Evolutionary conservation across 2,888 invertebrate genomes (phyloP), one percentile per base, ranked within the genome.

Genomic region (Drosophila putrida): DNA sequence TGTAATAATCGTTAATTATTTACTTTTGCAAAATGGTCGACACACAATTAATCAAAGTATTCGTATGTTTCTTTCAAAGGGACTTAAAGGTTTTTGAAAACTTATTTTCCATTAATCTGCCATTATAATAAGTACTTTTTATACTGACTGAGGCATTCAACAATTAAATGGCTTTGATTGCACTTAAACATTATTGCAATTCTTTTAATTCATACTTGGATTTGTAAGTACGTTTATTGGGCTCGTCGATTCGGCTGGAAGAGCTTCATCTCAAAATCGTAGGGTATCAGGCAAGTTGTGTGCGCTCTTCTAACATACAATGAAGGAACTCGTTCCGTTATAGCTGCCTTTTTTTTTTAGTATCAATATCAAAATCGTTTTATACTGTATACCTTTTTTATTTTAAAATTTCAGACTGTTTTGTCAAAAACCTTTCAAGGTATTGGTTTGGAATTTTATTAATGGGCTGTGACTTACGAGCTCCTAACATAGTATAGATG

Each of bases 61-160:
- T 47, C 36, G 57, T 36, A 28, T 62, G 44, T 15, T 44, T 8
- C 41, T 33, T 53, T 49, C 54, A 36, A 28, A 49, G 43, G 39
- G 53, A 47, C 47, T 65, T 58, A 65, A 50, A 51, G 20, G 36
- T 49, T 38, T 44, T 57, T 51, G 13, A 41, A 55, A 60, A 43
- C 15, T 33, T 43, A 9, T 46, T 31, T 50, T 59, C 58, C 43
- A 4, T 65, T 43, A 39, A 53, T 20, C 43, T 36, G 39, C 61
- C 49, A 62, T 57, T 62, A n/a, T 28, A 13, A 64, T 53, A 31
- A 47, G 53, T 33, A 49, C 39, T 11, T 46, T 47, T 43, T 54
- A 67, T 63, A 85, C 82, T 82, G 86, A 85, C 86, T 82, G 86
- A 82, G 82, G 82, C 82, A 78, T 82, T 85, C 75, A 85, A 82